Evolutionary conservation across 1,140 invertebrate genomes (phyloP).

Genomic region (Cyclina sinensis): DNA sequence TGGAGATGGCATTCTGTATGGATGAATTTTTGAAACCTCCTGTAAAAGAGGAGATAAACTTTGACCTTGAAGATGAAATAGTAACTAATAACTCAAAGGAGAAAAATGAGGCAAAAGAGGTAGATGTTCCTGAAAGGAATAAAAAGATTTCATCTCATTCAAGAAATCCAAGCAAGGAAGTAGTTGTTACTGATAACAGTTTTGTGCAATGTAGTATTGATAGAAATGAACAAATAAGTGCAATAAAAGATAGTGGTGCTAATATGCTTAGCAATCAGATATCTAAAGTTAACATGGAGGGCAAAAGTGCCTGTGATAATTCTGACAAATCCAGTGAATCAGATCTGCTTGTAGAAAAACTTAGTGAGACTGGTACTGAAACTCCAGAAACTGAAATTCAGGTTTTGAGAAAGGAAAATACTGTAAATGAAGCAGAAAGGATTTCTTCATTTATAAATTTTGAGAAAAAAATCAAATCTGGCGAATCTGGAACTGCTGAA

Average conservation of each 20-base stretch:
- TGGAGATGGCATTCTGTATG: constrained; percentile 96
- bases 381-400: background rate
- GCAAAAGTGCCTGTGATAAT: constrained; percentile 13
- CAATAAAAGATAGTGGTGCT: constrained; percentile 36
- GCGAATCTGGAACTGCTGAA: background rate
- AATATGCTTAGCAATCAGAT: background rate
- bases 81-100: constrained; percentile 42
- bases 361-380: background rate
- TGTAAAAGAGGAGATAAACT: constrained; percentile 72
- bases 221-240: background rate
- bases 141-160: background rate
- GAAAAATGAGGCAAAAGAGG: background rate
- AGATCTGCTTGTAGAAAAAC: background rate
- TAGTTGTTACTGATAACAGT: background rate
- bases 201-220: background rate
- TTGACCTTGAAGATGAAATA: constrained; percentile 2
- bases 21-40: constrained; percentile 92
- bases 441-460: constrained; percentile 13
- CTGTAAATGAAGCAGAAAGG: background rate
- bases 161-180: background rate
- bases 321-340: background rate
- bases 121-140: background rate
- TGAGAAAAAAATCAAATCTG: background rate
- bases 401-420: background rate
- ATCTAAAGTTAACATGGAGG: background rate